Base-by-base conservation (phyloP, 2,797 vertebrate genomes). In the Halcyon smyrnensis region DNA sequence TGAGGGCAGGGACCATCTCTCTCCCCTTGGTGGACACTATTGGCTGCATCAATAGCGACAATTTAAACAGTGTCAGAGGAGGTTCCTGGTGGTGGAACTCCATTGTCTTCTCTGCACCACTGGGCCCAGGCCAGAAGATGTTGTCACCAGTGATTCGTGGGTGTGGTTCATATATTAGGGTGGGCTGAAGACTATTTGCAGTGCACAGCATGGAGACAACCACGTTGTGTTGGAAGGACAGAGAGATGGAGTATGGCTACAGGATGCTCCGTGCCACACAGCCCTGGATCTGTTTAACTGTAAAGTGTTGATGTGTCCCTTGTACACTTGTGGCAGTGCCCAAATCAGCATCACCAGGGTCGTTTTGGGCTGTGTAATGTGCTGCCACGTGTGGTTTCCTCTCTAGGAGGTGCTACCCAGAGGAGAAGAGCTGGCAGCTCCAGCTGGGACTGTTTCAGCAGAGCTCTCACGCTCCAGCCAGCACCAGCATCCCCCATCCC, bases 201-300 rank as follows among this genome's bases (percentile, higher is more conserved):
- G 18, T 13, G 25, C 0, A 0, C 37, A 64, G 9, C 9, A 21
- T 0, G 6, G 64, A 62, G 34, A 65, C 6, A 46, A 15, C 18
- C 25, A 23, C 2, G 0, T 32, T 18, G 32, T 8, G n/a, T 24
- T 71, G 70, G 46, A 60, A 53, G 23, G 34, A 12, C 20, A 53
- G 30, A 36, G 56, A 56, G 20, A 14, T 20, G 50, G n/a, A 24
- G 25, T 2, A 2, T 41, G 63, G 50, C 27, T 80, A 11, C 43
- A 65, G 45, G 20, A 27, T 37, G 12, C 36, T 56, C n/a, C 5
- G 3, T 21, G 53, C 3, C 41, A 43, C 17, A 1, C 1, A 12
- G 41, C 57, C 60, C 30, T 28, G 56, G 43, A 17, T 17, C 50
- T 53, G 15, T 54, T 53, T 37, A 51, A 51, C 3, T 15, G 50